Base-by-base conservation (phyloP, 2,113 vertebrate species). In the Ivindomyrus marchei region DNA sequence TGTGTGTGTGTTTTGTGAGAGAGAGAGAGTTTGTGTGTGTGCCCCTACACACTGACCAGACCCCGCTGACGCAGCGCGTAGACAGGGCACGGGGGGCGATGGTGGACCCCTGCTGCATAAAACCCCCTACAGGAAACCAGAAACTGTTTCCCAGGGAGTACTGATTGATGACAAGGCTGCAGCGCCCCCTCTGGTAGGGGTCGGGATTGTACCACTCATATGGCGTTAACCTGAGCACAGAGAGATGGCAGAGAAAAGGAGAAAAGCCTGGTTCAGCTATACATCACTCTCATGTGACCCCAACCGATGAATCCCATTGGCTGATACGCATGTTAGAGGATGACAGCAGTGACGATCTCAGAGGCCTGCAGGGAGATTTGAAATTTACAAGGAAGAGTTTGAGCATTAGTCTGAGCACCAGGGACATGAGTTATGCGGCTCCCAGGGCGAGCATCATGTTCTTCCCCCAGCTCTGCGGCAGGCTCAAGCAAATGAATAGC, bases 171-270 rank as follows among this genome's bases (percentile, higher is more conserved):
- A 99, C 96, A 27, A 99, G 96, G 91, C 97, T 97, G 93, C 98
- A 99, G 31, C 96, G 96, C 27, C 98, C 98, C 92, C 98, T 98
- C 0, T 97, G 96, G 91, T 98, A 99, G 1, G 98, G 97, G 91
- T 99, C 98, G 31, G 98, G 98, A 93, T 98, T 99, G 96, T 98
- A 99, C 98, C 98, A 99, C 94, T 99, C 98, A 0, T 99, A 99
- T 0, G 98, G 98, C 0, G 98, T 99, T 94, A 99, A 89, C 89
- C 98, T 99, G 92, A 24, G 90, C 49, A 89, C 8, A 92, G 58
- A 15, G 0, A 2, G 39, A 15, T 62, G 46, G 42, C 3, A 91
- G 89, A 89, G 66, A 83, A 53, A 24, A 24, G 77, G 39, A 91
- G 52, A 90, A 56, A 21, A 9, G 21, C 19, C 52, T 24, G 0